Base-by-base conservation (phyloP, 53 echinoderm and acorn worm genomes). In the Temnopleurus reevesii region DNA sequence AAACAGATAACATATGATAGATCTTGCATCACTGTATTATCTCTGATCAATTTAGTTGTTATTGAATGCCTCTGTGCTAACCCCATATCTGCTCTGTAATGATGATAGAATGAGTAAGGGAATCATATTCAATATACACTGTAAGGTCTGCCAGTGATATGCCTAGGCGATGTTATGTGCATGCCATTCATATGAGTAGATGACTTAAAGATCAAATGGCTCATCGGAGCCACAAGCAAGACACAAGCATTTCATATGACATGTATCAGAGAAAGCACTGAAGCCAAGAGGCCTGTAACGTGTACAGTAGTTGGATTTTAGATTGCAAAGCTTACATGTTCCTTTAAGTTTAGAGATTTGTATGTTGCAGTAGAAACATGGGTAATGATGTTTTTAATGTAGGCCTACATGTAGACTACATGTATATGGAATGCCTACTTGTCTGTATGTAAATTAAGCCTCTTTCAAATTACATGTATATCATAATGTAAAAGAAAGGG, bases 101-200 rank as follows among this genome's bases (percentile, higher is more conserved):
- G 71, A 71, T 21, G 71, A 38, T 71, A 43, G 7, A n/a, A n/a
- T n/a, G n/a, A 38, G 71, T 3, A 17, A 31, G 38, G 71, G n/a
- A 18, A n/a, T 36, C 21, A n/a, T 71, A 38, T 18, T 71, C 41
- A 38, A 41, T 71, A 41, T 66, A n/a, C 23, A 41, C 10, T 38
- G 41, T 41, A n/a, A 41, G 71, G 71, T 41, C 71, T 46, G 27
- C 46, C 80, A 80, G 49, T 49, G 47, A 26, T 47, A 46, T 49
- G 47, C 49, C 25, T 17, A 2, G 80, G 24, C 51, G 30, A 15
- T 21, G 80, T 47, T 83, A 55, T 51, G 55, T 83, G 31, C 83
- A 83, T 83, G 83, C 83, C 83, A 47, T 54, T 4, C n/a, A 35
- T 83, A 55, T 83, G 83, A 30, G 27, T 26, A 51, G 80, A 71